Percentiles rank a stretch among this genome's conserved stretches.
Conservation (phyloP, 2,113 vertebrate species). For the Polypterus bichir region DNA sequence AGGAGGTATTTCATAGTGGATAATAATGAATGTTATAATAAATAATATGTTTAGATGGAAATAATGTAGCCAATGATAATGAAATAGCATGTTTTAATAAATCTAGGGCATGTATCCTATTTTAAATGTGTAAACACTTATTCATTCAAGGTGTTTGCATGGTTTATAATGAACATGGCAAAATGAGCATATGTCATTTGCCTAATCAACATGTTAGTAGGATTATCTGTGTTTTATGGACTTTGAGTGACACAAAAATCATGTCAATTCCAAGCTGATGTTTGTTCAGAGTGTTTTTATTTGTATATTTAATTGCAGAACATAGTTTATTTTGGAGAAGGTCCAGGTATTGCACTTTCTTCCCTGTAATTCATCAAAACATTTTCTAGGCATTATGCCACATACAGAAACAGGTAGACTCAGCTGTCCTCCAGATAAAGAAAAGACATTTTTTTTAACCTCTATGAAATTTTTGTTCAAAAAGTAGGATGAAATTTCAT, state of each 20-base stretch:
- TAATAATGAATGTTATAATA: no score
- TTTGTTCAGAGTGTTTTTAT: constrained; percentile 37
- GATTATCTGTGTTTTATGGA: no score
- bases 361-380: constrained; percentile 51
- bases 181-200: no score
- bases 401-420: constrained; percentile 34
- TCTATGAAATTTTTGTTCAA: neutral
- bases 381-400: constrained; percentile 52
- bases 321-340: constrained; percentile 51
- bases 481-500: neutral
- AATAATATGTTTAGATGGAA: no score
- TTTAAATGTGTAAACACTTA: no score
- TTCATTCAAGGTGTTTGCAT: no score
- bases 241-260: constrained; percentile 19
- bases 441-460: constrained; percentile 29
- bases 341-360: constrained; percentile 52
- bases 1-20: no score
- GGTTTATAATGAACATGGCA: no score
- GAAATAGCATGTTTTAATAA: no score
- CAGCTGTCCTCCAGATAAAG: constrained; percentile 46
- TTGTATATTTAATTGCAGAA: constrained; percentile 37
- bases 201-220: no score
- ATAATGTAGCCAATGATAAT: no score
- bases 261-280: neutral
- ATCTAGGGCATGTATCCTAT: no score